Evolutionary conservation across 2,113 vertebrate species (phyloP).

Genomic region (Ammospiza nelsoni): DNA sequence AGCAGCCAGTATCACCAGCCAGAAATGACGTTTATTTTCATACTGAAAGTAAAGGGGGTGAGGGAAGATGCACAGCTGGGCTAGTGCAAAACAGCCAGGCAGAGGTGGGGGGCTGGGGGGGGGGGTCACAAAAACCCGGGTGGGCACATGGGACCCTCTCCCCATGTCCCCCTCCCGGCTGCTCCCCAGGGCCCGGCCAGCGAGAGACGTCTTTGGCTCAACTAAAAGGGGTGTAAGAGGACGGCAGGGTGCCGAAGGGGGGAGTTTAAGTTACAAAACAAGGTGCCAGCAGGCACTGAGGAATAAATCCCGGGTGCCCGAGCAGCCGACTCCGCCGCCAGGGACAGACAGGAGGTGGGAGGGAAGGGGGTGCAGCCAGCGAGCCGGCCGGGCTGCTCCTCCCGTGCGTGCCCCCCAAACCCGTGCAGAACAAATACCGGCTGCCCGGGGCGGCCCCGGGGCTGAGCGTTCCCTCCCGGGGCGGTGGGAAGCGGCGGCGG

Average conservation of each 20-base stretch:
- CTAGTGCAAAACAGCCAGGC: slow-evolving; percentile 67
- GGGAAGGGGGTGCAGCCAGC: background rate
- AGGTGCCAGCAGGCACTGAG: slow-evolving; percentile 74
- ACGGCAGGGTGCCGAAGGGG: background rate
- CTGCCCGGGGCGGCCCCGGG: background rate
- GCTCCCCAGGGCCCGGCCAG: slow-evolving; percentile 18
- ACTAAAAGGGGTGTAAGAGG: slow-evolving; percentile 20
- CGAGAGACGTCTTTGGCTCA: slow-evolving; percentile 54
- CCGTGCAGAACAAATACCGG: background rate
- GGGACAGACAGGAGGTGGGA: background rate
- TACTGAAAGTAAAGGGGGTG: slow-evolving; percentile 50
- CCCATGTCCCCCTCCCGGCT: background rate
- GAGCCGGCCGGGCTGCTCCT: slow-evolving; percentile 18
- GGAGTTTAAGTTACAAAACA: slow-evolving; percentile 72
- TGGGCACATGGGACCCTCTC: background rate
- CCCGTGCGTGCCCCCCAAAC: background rate
- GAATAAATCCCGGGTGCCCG: slow-evolving; percentile 33
- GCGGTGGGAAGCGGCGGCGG: background rate
- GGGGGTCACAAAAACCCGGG: background rate
- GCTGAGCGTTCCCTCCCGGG: background rate
- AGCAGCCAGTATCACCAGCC: slow-evolving; percentile 1
- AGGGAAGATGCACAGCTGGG: slow-evolving; percentile 63
- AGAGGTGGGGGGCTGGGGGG: background rate
- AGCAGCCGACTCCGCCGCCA: slow-evolving; percentile 6
- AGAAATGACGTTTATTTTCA: slow-evolving; percentile 75